A percentile compares a stretch with the other conserved stretches of the same genome.
phyloP scores from a whole-genome alignment of 35 echinoderm and acorn worm species.

The Strongylocentrotus purpuratus region DNA sequence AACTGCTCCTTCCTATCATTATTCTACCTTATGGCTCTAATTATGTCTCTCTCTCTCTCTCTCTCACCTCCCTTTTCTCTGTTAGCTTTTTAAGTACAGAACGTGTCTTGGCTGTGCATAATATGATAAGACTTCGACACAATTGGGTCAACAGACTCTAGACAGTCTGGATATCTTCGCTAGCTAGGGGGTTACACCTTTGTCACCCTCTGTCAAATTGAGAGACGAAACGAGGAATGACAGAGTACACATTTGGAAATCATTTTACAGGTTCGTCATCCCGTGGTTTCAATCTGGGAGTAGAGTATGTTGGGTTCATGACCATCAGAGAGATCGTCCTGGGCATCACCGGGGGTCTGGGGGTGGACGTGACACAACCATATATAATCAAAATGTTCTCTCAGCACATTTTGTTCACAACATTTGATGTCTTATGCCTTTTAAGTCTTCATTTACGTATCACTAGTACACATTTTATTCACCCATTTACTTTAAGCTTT shows the following conservation, averaged over 20 bases:
- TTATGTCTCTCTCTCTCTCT: neutral
- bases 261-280: neutral
- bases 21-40: neutral
- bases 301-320: neutral
- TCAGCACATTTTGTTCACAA: too few species aligned
- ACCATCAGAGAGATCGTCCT: neutral
- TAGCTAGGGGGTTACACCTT: neutral
- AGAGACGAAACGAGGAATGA: neutral
- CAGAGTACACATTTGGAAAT: conserved; percentile 1
- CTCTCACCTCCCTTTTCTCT: neutral
- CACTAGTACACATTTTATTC: too few species aligned
- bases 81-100: neutral
- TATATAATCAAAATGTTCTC: too few species aligned
- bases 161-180: neutral
- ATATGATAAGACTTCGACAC: neutral
- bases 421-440: too few species aligned
- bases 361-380: too few species aligned
- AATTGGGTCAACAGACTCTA: neutral
- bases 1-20: too few species aligned
- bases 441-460: too few species aligned
- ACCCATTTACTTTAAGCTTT: too few species aligned
- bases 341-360: neutral
- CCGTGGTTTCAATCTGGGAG: neutral
- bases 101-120: neutral
- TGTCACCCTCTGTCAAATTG: neutral